Base-by-base conservation (phyloP, 2,888 invertebrate genomes). In the Miltochrista miniata region DNA sequence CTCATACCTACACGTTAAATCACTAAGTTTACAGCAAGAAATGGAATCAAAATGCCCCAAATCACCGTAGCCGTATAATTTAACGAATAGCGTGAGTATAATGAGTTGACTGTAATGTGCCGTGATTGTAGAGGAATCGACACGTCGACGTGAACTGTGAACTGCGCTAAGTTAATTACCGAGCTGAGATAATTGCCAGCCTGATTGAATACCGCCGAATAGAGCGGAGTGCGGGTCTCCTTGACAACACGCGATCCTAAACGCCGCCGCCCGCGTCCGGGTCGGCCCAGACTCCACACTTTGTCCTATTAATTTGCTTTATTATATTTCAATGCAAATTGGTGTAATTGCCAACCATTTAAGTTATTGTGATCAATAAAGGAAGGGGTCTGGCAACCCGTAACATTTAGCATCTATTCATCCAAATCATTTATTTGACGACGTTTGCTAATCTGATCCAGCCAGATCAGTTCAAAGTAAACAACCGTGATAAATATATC, bases 101-200 rank as follows among this genome's bases (percentile, higher is more conserved):
- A 43, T 41, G 43, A 61, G 18, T 58, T 63, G 54, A 45, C 24
- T 24, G 40, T 61, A 66, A 61, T 63, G 45, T 51, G 52, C 42
- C 40, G 31, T 48, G 55, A 63, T 61, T 59, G 59, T 55, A 55
- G 53, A 54, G 31, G 52, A 56, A 51, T 59, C 66, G 66, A 55
- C 63, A 59, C 59, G 51, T 64, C 56, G 51, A 60, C 18, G 14
- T 35, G 29, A 18, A 33, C 34, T 14, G 7, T 11, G 12, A 18
- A 18, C 34, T 51, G 49, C 51, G 11, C 13, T 48, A 56, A 66
- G 61, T 66, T 63, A 66, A 66, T 63, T 66, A 63, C 55, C 40
- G 55, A 45, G 45, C 50, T 11, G 42, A 55, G 38, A 54, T 60
- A 56, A 65, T 60, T 50, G 56, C 53, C 45, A 36, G 51, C 18